Percentiles rank a stretch among this genome's conserved stretches.
Evolutionary conservation across 2,888 invertebrate genomes (phyloP).

Genomic region (Steinernema scapterisci): DNA sequence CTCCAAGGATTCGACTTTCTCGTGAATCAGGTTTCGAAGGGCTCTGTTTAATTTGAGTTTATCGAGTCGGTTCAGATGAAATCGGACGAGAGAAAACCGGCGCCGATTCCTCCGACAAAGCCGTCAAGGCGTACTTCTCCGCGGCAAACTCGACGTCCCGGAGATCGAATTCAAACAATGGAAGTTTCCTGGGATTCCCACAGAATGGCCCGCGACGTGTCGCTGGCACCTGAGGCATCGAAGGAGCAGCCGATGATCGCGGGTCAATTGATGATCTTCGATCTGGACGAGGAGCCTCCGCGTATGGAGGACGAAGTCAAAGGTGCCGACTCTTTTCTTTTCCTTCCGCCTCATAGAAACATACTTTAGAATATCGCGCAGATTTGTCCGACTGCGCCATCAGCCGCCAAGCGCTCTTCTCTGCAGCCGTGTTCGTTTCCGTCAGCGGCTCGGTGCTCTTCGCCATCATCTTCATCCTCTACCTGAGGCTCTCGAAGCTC

Average conservation of each 20-base stretch:
- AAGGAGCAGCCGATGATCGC: slow-evolving; percentile 57
- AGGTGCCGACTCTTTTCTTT: background rate
- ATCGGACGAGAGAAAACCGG: slow-evolving; percentile 30
- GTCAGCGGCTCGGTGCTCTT: slow-evolving; percentile 23
- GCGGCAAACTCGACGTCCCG: slow-evolving; percentile 12
- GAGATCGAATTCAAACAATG: slow-evolving; percentile 6
- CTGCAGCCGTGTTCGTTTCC: slow-evolving; percentile 19
- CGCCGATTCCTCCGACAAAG: slow-evolving; percentile 38
- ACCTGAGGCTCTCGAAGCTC: background rate
- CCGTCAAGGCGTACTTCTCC: slow-evolving; percentile 43
- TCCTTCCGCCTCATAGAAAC: background rate
- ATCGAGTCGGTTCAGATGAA: background rate
- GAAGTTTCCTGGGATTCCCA: slow-evolving; percentile 61
- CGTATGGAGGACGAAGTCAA: background rate
- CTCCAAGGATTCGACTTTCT: slow-evolving; percentile 58
- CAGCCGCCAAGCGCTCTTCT: slow-evolving; percentile 42
- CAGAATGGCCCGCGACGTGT: slow-evolving; percentile 50
- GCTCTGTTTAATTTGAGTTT: background rate
- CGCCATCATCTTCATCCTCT: slow-evolving; percentile 21
- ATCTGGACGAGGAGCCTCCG: slow-evolving; percentile 67
- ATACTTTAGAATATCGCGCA: background rate
- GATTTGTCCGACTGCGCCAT: slow-evolving; percentile 46
- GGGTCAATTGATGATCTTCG: slow-evolving; percentile 66
- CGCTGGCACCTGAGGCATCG: slow-evolving; percentile 38
- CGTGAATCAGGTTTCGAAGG: slow-evolving; percentile 46